Base-by-base conservation (phyloP, 2,888 invertebrate genomes). In the Flabesymbios commensalis region DNA sequence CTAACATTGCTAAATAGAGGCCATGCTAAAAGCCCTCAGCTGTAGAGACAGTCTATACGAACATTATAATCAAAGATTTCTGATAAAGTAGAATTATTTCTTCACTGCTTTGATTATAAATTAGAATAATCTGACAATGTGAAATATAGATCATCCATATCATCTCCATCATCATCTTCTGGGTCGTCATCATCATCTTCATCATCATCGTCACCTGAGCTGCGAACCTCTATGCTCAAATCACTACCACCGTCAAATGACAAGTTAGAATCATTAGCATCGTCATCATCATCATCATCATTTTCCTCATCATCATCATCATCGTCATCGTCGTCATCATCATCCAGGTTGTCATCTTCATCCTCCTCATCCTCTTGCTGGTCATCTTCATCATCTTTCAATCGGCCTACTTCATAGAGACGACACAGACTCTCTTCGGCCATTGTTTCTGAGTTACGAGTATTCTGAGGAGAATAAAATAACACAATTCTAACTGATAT, bases 371-470 rank as follows among this genome's bases (percentile, higher is more conserved):
- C 72, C n/a, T 73, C 68, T 33, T 72, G 91, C 84, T 90, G 90
- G 81, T 94, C 93, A 73, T 95, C 94, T 70, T 94, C 94, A 77
- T 91, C 91, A 77, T 91, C 91, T 73, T 93, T 86, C 76, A 89
- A 87, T 66, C 94, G 86, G 1, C 97, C 97, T 24, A 97, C 92
- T 78, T 97, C 94, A 82, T 96, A 97, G 17, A 97, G 84, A 73
- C 93, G 88, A 60, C 96, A 93, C 68, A 91, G 89, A 1, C 93
- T 93, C 84, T 95, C 95, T 78, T 93, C 92, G 66, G 91, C 88
- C 65, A 90, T 88, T 62, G 92, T 90, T 78, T 90, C 92, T 29
- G 70, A 62, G 19, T 72, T 73, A 42, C 77, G 69, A 32, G 75
- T 75, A 63, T 76, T 79, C 78, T 80, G 66, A 29, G 59, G 43